phyloP scores from a whole-genome alignment of 2,113 vertebrate genomes.

The Monarcha castaneiventris region DNA sequence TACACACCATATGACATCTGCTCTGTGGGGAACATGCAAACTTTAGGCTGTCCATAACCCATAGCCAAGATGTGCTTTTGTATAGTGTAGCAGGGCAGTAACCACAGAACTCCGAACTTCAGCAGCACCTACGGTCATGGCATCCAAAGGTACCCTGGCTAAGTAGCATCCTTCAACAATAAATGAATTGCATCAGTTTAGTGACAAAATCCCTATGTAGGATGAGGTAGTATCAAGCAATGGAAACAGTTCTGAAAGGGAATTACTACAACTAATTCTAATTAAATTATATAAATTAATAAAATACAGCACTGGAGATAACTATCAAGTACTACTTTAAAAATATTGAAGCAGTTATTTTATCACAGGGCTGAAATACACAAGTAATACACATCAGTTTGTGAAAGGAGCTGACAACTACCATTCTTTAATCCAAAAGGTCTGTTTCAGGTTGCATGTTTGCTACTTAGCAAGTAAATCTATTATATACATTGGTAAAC shows the following conservation, averaged over 20 bases:
- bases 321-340: background rate
- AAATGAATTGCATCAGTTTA: background rate
- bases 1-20: background rate
- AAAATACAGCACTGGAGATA: background rate
- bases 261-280: background rate
- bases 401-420: background rate
- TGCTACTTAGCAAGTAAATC: background rate
- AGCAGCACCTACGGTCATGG: background rate
- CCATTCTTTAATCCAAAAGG: background rate
- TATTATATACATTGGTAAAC: background rate
- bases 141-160: background rate
- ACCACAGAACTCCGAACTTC: background rate
- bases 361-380: background rate
- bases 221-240: background rate
- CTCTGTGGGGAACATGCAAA: background rate
- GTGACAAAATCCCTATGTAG: background rate
- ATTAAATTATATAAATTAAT: background rate
- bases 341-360: background rate
- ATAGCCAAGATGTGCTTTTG: background rate
- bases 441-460: accelerated
- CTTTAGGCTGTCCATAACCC: background rate
- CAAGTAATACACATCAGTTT: background rate
- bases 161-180: background rate
- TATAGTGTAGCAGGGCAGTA: background rate
- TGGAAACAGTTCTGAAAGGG: background rate